These are phyloP conservation scores for Leptothorax acervorum DNA, from an alignment of 2,888 invertebrate genomes.

Conservation along the genomic window DNA sequence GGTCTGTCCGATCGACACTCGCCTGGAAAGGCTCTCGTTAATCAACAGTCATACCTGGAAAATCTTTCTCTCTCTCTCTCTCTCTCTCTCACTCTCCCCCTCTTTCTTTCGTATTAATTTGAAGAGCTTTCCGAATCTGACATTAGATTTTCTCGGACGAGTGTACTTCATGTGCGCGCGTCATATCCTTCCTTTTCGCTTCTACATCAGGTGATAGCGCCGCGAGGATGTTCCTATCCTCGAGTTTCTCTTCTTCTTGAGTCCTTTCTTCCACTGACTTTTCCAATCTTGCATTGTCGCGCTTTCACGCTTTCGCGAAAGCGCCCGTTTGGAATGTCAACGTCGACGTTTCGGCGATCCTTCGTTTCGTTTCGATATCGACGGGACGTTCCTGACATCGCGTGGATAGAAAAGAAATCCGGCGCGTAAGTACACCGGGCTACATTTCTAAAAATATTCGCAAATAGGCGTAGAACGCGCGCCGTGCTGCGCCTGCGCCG, in stretches of 20 bases:
- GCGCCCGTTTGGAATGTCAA: not conserved
- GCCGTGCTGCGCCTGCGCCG: constrained; percentile 32
- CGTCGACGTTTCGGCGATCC: constrained; percentile 20
- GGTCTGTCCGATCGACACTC: not conserved
- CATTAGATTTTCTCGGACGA: not conserved
- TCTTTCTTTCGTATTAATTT: not conserved
- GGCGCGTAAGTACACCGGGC: not conserved
- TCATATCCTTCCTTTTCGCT: not conserved
- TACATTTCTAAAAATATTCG: constrained; percentile 66
- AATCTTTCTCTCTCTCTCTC: not conserved
- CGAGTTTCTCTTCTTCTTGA: not conserved
- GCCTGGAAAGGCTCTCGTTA: constrained; percentile 11
- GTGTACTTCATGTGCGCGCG: not conserved
- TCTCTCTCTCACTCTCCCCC: not conserved
- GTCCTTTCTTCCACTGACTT: constrained; percentile 17
- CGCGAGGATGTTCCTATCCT: constrained; percentile 20
- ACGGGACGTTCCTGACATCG: not conserved
- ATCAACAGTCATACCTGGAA: constrained; percentile 6
- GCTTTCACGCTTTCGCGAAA: constrained; percentile 16
- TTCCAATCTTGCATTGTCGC: constrained; percentile 55
- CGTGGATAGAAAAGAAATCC: constrained; percentile 25
- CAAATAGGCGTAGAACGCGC: constrained; percentile 61
- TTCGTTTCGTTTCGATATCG: constrained; percentile 39
- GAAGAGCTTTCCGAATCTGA: not conserved
- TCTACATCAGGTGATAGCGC: not conserved